Evolutionary conservation across 2,113 vertebrate genomes (phyloP).

Genomic region (Chauna torquata): DNA sequence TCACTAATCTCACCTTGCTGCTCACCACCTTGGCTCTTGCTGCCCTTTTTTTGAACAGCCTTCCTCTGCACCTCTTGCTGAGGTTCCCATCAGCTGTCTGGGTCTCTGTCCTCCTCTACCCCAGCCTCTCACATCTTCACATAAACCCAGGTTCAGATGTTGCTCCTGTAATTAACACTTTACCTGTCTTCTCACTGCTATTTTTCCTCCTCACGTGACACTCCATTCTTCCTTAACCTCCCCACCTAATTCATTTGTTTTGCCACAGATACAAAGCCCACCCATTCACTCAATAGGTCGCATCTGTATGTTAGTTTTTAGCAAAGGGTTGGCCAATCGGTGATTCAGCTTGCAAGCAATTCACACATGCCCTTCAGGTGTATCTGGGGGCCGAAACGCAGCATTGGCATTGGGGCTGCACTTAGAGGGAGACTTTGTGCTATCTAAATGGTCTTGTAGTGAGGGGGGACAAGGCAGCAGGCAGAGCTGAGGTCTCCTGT

Average conservation of each 20-base stretch:
- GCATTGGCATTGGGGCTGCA: fast-evolving
- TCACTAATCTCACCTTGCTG: neutral
- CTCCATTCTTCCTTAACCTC: neutral
- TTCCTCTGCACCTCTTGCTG: fast-evolving
- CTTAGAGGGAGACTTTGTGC: fast-evolving
- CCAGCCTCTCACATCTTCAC: fast-evolving
- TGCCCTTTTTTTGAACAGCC: too few species aligned
- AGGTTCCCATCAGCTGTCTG: neutral
- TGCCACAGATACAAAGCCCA: fast-evolving
- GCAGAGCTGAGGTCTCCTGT: neutral
- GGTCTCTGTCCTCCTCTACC: neutral
- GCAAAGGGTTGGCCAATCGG: fast-evolving
- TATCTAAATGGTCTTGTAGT: fast-evolving
- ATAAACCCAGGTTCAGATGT: fast-evolving
- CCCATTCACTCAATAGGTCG: fast-evolving
- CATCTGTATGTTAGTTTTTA: fast-evolving
- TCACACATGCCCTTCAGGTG: fast-evolving
- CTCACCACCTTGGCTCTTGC: neutral
- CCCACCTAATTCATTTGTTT: fast-evolving
- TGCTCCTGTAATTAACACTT: fast-evolving
- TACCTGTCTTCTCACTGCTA: fast-evolving
- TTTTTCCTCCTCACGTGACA: neutral
- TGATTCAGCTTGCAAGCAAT: fast-evolving
- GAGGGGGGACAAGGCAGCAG: neutral
- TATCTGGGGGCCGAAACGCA: fast-evolving